phyloP scores from a whole-genome alignment of 2,113 vertebrate genomes.

The Antennarius striatus region DNA sequence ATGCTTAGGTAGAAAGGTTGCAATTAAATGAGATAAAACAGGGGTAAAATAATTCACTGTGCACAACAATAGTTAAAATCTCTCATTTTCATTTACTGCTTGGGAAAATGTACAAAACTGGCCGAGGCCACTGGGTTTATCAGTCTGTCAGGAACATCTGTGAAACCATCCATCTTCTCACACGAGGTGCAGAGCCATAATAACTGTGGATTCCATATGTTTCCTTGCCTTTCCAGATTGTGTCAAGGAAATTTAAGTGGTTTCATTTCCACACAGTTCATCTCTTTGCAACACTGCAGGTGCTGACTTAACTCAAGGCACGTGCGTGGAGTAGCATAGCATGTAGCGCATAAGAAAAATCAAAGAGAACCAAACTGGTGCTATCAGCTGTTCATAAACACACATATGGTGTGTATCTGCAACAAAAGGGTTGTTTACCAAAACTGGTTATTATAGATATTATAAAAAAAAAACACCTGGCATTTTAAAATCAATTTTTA shows the following conservation, averaged over 20 bases:
- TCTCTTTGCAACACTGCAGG: slow-evolving; percentile 36
- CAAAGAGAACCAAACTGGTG: slow-evolving; percentile 17
- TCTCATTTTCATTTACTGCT: slow-evolving; percentile 47
- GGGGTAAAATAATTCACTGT: background rate
- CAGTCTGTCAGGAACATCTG: slow-evolving; percentile 66
- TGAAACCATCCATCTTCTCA: slow-evolving; percentile 66
- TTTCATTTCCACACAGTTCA: slow-evolving; percentile 64
- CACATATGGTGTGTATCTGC: background rate
- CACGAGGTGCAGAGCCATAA: slow-evolving; percentile 58
- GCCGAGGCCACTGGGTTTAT: slow-evolving; percentile 57
- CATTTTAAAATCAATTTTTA: slow-evolving; percentile 19
- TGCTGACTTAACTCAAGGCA: slow-evolving; percentile 26
- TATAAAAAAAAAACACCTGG: slow-evolving; percentile 37
- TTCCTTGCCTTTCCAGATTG: slow-evolving; percentile 59
- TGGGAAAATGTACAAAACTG: slow-evolving; percentile 49
- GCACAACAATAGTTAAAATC: slow-evolving; percentile 33
- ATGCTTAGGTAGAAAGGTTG: slow-evolving; percentile 9
- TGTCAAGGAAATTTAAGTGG: slow-evolving; percentile 66
- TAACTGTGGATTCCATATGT: slow-evolving; percentile 63
- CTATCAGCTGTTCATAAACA: slow-evolving; percentile 41
- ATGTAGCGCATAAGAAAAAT: slow-evolving; percentile 18
- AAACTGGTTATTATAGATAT: slow-evolving; percentile 9
- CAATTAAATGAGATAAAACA: slow-evolving; percentile 6
- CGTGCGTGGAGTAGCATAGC: background rate
- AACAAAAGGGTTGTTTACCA: slow-evolving; percentile 28